These are phyloP conservation scores for Boleophthalmus pectinirostris DNA, from an alignment of 2,113 vertebrate genomes.

Conservation along the genomic window DNA sequence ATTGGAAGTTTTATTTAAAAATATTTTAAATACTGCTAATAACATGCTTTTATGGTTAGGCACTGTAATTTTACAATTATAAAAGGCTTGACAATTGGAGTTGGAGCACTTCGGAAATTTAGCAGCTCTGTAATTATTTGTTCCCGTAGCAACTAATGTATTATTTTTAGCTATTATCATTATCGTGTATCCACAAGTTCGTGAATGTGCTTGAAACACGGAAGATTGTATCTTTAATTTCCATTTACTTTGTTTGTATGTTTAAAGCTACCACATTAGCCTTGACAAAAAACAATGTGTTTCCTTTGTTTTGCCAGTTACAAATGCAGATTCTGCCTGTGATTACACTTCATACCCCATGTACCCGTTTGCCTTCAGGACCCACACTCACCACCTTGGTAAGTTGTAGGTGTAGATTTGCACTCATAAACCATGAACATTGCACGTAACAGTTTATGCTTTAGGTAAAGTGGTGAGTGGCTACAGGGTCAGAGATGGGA, in stretches of 20 bases:
- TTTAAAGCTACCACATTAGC: neutral
- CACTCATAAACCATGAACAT: neutral
- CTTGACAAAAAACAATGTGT: neutral
- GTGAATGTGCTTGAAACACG: neutral
- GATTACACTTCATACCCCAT: slow-evolving; percentile 87
- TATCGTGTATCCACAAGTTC: neutral
- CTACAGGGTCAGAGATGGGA: slow-evolving; percentile 89
- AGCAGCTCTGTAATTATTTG: no score
- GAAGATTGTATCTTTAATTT: neutral
- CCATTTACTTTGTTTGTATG: no score
- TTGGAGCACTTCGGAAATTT: no score
- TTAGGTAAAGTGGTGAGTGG: slow-evolving; percentile 96
- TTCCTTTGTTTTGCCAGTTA: slow-evolving; percentile 73
- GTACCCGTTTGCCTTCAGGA: slow-evolving; percentile 95
- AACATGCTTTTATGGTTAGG: no score
- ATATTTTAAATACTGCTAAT: no score
- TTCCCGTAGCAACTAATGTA: no score
- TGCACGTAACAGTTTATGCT: slow-evolving; percentile 22
- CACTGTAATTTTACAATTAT: no score
- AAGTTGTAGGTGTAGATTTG: slow-evolving; percentile 45
- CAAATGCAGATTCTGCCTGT: slow-evolving; percentile 92
- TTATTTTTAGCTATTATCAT: no score
- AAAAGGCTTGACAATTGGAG: no score
- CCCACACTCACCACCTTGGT: slow-evolving; percentile 94
- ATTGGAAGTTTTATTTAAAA: neutral